These are phyloP conservation scores for Ochotona curzoniae DNA, from an alignment of 2,113 vertebrate genomes.

Conservation along the genomic window DNA sequence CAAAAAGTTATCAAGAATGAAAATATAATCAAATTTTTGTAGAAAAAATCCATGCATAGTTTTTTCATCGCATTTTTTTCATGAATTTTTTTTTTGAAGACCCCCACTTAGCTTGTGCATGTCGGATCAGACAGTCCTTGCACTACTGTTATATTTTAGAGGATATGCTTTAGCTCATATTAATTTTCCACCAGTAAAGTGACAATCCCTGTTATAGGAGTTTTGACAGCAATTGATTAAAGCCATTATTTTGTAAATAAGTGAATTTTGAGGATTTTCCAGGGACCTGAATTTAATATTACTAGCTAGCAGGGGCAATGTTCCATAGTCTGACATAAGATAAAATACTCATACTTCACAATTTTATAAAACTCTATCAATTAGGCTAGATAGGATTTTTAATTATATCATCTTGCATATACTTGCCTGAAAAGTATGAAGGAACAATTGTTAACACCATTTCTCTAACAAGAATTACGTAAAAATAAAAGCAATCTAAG, in stretches of 20 bases:
- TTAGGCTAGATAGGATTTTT: slow-evolving; percentile 32
- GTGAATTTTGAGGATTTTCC: slow-evolving; percentile 36
- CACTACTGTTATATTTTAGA: not conserved
- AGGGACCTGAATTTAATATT: slow-evolving; percentile 27
- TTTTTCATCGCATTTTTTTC: too few relatives aligned
- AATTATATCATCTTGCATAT: slow-evolving; percentile 39
- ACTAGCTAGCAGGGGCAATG: not conserved
- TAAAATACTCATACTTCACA: slow-evolving; percentile 19
- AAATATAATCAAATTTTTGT: too few relatives aligned
- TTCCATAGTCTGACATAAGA: not conserved
- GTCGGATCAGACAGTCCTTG: not conserved
- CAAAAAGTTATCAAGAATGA: too few relatives aligned
- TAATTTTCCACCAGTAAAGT: not conserved
- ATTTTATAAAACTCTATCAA: slow-evolving; percentile 54
- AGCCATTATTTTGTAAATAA: slow-evolving; percentile 55
- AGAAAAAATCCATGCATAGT: too few relatives aligned
- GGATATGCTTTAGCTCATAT: not conserved
- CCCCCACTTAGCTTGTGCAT: not conserved
- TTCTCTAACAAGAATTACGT: slow-evolving; percentile 53
- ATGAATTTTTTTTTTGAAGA: too few relatives aligned
- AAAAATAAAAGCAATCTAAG: slow-evolving; percentile 55
- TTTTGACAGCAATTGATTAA: slow-evolving; percentile 33
- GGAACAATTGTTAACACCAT: slow-evolving; percentile 40
- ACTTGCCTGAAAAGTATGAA: slow-evolving; percentile 33
- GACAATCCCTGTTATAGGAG: slow-evolving; percentile 22